These are phyloP conservation scores for Argyrosomus regius DNA, from an alignment of 2,797 vertebrate genomes.

Conservation along the genomic window DNA sequence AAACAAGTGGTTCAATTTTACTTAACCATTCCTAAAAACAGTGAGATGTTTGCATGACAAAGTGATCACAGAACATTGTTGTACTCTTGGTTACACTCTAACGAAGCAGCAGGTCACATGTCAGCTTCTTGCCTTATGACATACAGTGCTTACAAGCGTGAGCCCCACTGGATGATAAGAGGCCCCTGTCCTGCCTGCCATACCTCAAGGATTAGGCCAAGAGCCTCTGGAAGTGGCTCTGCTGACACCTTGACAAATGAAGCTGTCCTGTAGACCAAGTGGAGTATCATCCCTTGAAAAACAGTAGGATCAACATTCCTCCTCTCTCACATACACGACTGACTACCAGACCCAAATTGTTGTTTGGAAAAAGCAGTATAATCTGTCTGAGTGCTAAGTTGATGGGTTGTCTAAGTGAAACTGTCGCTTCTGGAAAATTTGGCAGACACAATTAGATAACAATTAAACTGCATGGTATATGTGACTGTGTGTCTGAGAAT, in stretches of 20 bases:
- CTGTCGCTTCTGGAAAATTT: neutral
- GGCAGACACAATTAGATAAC: constrained; percentile 19
- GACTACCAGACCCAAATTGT: constrained; percentile 36
- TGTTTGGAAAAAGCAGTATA: constrained; percentile 41
- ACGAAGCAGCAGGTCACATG: neutral
- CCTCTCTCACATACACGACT: constrained; percentile 17
- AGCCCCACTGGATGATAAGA: constrained; percentile 4
- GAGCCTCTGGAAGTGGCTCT: constrained; percentile 34
- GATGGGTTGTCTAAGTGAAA: constrained; percentile 6
- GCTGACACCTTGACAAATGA: constrained; percentile 56
- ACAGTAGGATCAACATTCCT: constrained; percentile 57
- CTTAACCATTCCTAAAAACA: constrained; percentile 8
- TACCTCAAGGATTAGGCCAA: constrained; percentile 33
- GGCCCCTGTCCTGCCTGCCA: constrained; percentile 9
- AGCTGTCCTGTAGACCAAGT: constrained; percentile 28
- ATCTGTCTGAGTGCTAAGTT: constrained; percentile 26
- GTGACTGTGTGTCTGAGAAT: constrained; percentile 33
- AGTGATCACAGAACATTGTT: neutral
- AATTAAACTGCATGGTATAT: neutral
- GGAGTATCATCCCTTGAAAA: constrained; percentile 41
- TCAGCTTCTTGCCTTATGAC: constrained; percentile 16
- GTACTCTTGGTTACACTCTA: neutral
- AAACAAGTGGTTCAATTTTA: constrained; percentile 25
- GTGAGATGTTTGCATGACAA: neutral
- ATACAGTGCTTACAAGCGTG: neutral